Conservation (phyloP, 2,113 vertebrate species). For the Casuarius casuarius region DNA sequence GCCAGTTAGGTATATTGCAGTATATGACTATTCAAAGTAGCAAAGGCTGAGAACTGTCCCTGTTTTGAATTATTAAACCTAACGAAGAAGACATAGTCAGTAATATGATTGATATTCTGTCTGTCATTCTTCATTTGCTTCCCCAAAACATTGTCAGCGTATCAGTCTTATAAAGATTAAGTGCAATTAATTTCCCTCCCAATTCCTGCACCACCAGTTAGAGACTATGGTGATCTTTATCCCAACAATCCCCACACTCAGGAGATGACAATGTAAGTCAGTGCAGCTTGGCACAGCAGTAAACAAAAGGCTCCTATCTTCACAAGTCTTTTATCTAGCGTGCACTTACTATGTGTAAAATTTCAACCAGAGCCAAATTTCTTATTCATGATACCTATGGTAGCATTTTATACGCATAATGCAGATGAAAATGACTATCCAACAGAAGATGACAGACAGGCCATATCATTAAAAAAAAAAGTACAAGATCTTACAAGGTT, state of each 20-base stretch:
- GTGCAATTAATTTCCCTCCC: not conserved
- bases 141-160: not conserved
- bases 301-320: not conserved
- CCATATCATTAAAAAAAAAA: not conserved
- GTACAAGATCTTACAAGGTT: not conserved
- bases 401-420: not conserved
- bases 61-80: not conserved
- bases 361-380: not conserved
- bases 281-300: fast-evolving
- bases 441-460: not conserved
- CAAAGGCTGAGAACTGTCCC: not conserved
- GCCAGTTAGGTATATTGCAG: not conserved
- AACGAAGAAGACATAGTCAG: fast-evolving
- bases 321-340: not conserved
- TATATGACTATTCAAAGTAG: not conserved
- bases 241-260: not conserved
- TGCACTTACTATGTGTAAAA: not conserved
- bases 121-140: not conserved
- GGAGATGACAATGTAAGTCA: not conserved
- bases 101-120: not conserved
- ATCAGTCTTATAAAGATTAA: not conserved
- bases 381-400: not conserved
- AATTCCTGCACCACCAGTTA: not conserved
- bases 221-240: not conserved
- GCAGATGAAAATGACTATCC: not conserved